phyloP scores from a whole-genome alignment of 2,888 invertebrate genomes.

The Chironomus riparius region DNA sequence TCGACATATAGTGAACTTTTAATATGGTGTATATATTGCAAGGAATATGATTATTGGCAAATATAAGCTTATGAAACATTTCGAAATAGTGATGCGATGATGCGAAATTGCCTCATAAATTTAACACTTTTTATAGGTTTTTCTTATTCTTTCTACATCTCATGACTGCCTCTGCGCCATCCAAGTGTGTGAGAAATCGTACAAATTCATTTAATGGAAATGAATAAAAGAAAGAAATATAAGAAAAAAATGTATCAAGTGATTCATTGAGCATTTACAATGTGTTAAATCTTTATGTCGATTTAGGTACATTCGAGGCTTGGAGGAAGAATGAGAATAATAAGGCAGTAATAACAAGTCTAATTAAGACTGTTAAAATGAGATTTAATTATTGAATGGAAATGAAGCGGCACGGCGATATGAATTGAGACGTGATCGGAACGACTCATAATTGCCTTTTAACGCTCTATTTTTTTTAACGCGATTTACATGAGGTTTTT shows the following conservation, averaged over 20 bases:
- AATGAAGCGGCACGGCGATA: neutral
- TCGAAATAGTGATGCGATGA: neutral
- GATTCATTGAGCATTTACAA: conserved; percentile 18
- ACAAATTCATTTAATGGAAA: too few species aligned
- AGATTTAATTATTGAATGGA: conserved; percentile 19
- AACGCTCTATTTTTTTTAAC: neutral
- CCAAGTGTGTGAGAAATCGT: too few species aligned
- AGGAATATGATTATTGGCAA: conserved; percentile 7
- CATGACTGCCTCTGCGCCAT: neutral
- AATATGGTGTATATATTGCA: too few species aligned
- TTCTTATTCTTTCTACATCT: neutral
- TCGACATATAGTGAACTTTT: neutral
- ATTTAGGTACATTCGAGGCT: neutral
- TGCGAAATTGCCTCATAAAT: conserved; percentile 22
- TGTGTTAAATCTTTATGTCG: neutral
- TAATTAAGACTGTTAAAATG: conserved; percentile 4
- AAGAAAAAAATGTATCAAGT: neutral
- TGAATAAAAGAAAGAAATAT: neutral
- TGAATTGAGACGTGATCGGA: neutral
- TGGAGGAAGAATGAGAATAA: neutral
- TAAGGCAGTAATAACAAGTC: neutral
- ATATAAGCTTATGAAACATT: neutral
- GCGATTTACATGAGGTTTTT: too few species aligned
- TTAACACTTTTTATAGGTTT: neutral
- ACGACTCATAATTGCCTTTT: conserved; percentile 14